Evolutionary conservation across 2,888 invertebrate genomes (phyloP), one percentile per base, ranked within the genome.

Genomic region (Allolobophora icterica): DNA sequence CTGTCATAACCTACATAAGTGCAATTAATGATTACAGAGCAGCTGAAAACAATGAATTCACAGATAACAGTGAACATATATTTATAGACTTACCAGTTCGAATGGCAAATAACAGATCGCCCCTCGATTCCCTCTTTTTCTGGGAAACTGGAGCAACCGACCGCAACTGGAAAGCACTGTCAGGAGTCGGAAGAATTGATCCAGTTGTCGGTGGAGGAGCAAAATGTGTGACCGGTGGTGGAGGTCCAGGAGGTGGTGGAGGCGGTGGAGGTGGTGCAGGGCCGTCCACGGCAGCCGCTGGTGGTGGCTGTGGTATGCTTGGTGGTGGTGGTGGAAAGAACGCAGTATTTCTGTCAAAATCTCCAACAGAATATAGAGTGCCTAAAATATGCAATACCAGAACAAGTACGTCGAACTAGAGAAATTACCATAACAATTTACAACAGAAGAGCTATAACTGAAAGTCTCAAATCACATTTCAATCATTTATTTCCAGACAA

Each of bases 151-250:
- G 87, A 35, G 87, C 87, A 38, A 87, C 87, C 19, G 87, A 34
- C 24, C 87, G 87, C 87, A 87, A 34, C n/a, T 87, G 87, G 38
- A 87, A 87, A 24, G 87, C 87, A 35, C 87, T 87, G 11, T 35
- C 87, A 84, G 84, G 90, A 90, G 84, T 83, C 38, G 90, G 90
- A n/a, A 84, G 90, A 84, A 84, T 83, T 15, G 90, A 83, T 42
- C 83, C 45, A 13, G 40, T 40, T 15, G 90, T 15, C 6, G 90
- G 84, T 15, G 83, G 90, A 30, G 58, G 35, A n/a, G 40, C 84
- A 40, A 84, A 19, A 33, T 38, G 84, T 40, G 35, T 58, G n/a
- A 83, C 84, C 2, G 58, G 90, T 84, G 90, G 84, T 17, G 83
- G 38, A 90, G 42, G 90, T 84, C 34, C 71, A n/a, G 90, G 84